Evolutionary conservation across 2,888 invertebrate genomes (phyloP), one percentile per base, ranked within the genome.

Genomic region (Clivina fossor): DNA sequence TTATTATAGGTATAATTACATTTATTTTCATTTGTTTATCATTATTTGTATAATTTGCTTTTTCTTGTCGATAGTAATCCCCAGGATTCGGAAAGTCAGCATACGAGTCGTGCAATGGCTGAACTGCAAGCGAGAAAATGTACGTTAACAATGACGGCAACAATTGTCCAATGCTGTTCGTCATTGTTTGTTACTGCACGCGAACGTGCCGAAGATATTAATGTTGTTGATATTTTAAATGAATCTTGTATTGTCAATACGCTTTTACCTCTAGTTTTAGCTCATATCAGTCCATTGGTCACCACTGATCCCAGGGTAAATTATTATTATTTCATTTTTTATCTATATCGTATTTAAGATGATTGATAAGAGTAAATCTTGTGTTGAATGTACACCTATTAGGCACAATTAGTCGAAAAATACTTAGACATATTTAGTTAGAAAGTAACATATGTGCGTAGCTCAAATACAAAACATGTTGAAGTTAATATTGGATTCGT

Each of bases 261-360:
- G 0, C 77, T 96, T 38, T 72, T 96, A 63, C 95, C 95, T 1
- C 78, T 90, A 58, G 84, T 91, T 11, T 79, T 93, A 67, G 91
- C 93, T 4, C 90, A 93, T 66, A 83, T 95, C 47, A 86, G 88
- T 60, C 90, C 92, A 13, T 80, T 91, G 30, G 86, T 84, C 5
- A 81, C 83, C 8, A 87, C 86, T 49, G 94, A 95, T 74, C 88
- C 93, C 0, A 84, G 87, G 78, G 90, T 89, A 69, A 73, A 71
- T 70, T 50, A n/a, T n/a, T n/a, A n/a, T n/a, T n/a, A n/a, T n/a
- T n/a, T n/a, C n/a, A n/a, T n/a, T n/a, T n/a, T n/a, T n/a, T n/a
- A n/a, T n/a, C n/a, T n/a, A n/a, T n/a, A n/a, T n/a, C n/a, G n/a
- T n/a, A n/a, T n/a, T n/a, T n/a, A n/a, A n/a, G n/a, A n/a, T n/a